Conservation (phyloP, 1,140 invertebrate genomes). For the Drosophila azteca region DNA sequence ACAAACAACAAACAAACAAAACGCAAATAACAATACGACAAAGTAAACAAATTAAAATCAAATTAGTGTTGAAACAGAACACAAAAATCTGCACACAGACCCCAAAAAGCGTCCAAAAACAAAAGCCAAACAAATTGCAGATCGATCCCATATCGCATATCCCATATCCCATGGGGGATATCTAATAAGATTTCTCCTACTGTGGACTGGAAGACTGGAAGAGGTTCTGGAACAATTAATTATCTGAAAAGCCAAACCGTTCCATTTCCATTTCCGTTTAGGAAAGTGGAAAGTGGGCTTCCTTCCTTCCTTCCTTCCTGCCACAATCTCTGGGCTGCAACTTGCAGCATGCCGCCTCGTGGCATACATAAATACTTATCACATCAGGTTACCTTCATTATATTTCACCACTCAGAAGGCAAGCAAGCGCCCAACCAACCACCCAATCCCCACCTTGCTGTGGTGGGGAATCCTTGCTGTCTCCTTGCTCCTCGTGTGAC, state of each 20-base stretch:
- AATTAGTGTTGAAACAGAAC: constrained; percentile 55
- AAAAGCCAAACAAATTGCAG: too few species aligned
- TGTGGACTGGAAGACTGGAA: too few species aligned
- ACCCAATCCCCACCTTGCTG: background rate
- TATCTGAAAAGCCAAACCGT: too few species aligned
- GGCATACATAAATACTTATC: constrained; percentile 33
- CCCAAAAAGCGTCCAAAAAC: background rate
- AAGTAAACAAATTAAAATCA: constrained; percentile 74
- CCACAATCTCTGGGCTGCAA: background rate
- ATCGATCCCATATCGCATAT: too few species aligned
- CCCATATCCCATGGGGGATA: too few species aligned
- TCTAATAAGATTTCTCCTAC: too few species aligned
- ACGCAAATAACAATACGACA: constrained; percentile 53
- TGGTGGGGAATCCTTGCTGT: too few species aligned
- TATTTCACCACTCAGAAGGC: background rate
- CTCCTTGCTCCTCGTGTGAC: constrained; percentile 35
- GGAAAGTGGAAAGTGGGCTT: constrained; percentile 1
- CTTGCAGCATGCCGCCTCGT: background rate
- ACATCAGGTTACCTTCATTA: constrained; percentile 38
- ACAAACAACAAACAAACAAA: constrained; percentile 40
- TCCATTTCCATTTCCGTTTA: background rate
- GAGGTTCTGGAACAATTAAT: too few species aligned
- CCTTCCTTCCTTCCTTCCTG: constrained; percentile 8
- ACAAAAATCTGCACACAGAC: constrained; percentile 21
- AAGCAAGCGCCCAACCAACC: background rate